phyloP scores from a whole-genome alignment of 2,797 vertebrate genomes.

The Phalanger gymnotis region DNA sequence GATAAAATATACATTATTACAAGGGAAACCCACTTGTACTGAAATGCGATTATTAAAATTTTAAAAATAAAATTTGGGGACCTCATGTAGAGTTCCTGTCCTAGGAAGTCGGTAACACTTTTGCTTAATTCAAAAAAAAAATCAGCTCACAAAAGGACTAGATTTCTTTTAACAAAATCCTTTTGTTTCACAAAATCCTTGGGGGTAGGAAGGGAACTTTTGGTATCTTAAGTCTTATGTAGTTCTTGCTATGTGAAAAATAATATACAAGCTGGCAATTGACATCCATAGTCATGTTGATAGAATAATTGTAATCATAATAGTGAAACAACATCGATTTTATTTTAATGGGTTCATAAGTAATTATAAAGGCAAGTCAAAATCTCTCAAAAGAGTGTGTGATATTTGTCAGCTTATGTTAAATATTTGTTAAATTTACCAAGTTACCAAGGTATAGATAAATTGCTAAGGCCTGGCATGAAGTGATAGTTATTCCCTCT shows the following conservation, averaged over 20 bases:
- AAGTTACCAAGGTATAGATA: not conserved
- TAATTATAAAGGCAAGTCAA: not conserved
- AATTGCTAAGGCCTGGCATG: not conserved
- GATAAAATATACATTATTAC: not conserved
- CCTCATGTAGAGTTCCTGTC: not conserved
- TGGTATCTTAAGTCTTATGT: constrained; percentile 10
- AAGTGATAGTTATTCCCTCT: not conserved
- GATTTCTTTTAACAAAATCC: not conserved
- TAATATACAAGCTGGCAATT: not conserved
- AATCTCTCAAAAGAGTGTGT: not conserved
- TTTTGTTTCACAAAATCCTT: not conserved
- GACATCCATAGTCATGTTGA: not conserved
- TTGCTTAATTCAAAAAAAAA: constrained; percentile 37
- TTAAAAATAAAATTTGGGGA: not conserved
- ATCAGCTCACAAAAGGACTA: not conserved
- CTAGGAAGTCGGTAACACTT: not conserved
- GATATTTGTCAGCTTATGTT: not conserved
- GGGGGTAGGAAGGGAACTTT: not conserved
- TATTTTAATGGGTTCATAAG: not conserved
- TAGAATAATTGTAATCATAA: not conserved
- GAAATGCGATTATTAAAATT: not conserved
- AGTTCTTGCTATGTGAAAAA: constrained; percentile 14
- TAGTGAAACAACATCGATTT: not conserved
- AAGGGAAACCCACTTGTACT: not conserved
- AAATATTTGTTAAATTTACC: not conserved